Evolutionary conservation across 1,140 invertebrate genomes (phyloP).

Genomic region (Eriosoma lanigerum): DNA sequence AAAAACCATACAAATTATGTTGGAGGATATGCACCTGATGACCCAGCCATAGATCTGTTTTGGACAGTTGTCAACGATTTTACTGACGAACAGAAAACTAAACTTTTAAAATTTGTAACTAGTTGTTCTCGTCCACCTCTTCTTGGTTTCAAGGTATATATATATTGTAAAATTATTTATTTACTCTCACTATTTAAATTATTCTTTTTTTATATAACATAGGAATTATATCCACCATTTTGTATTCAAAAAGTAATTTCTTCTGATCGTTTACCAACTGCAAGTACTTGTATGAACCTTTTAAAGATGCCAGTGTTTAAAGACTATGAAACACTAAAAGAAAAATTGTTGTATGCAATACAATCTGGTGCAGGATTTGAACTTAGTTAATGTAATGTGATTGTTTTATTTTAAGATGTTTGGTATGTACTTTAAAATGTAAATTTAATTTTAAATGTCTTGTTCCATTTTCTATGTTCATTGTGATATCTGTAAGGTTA

Average conservation of each 20-base stretch:
- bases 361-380: constrained; percentile 95
- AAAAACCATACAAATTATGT: constrained; percentile 77
- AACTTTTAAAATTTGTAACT: constrained; percentile 94
- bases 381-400: constrained; percentile 70
- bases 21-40: constrained; percentile 80
- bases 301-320: constrained; percentile 91
- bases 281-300: constrained; percentile 97
- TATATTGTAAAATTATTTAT: neutral
- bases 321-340: constrained; percentile 73
- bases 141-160: constrained; percentile 87
- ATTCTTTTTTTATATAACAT: constrained; percentile 53
- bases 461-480: neutral
- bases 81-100: constrained; percentile 79
- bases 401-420: constrained; percentile 27
- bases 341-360: constrained; percentile 90
- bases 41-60: constrained; percentile 76
- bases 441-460: constrained; percentile 19
- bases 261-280: constrained; percentile 86
- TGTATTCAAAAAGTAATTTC: constrained; percentile 92
- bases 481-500: too few relatives aligned
- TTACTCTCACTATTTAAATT: neutral
- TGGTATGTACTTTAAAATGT: constrained; percentile 4
- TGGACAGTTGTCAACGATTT: constrained; percentile 86
- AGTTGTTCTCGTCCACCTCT: constrained; percentile 95
- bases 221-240: constrained; percentile 92